Percentiles rank a stretch among this genome's conserved stretches.
Evolutionary conservation across 2,888 invertebrate genomes (phyloP).

Genomic region (Leptopterna dolabrata): DNA sequence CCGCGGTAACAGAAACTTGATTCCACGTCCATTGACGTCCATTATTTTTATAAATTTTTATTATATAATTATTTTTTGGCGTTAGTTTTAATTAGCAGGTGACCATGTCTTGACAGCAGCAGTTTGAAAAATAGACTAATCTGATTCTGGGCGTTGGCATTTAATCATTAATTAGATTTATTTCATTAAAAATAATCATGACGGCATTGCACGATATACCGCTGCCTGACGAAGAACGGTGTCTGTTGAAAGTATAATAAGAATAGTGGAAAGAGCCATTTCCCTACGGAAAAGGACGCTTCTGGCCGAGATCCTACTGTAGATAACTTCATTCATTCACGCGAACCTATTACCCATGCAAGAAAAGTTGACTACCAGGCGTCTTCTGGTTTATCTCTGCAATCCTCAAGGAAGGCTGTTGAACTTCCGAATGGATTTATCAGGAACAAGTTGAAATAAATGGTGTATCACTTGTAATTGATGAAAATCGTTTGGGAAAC

Average conservation of each 20-base stretch:
- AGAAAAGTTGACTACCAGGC: constrained; percentile 19
- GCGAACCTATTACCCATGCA: constrained; percentile 22
- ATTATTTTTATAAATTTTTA: too few relatives aligned
- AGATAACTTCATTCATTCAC: constrained; percentile 27
- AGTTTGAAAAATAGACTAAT: too few relatives aligned
- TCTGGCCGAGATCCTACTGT: background rate
- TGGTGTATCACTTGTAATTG: background rate
- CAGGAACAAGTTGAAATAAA: background rate
- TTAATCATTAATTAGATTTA: background rate
- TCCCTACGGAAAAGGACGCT: constrained; percentile 15
- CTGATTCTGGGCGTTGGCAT: background rate
- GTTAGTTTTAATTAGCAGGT: too few relatives aligned
- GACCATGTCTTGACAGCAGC: too few relatives aligned
- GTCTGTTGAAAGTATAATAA: background rate
- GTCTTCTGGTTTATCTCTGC: background rate
- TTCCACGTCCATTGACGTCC: too few relatives aligned
- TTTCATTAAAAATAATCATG: background rate
- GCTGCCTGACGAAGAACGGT: background rate
- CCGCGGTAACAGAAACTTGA: too few relatives aligned
- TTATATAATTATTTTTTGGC: too few relatives aligned
- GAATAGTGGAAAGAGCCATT: constrained; percentile 13
- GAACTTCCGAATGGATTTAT: constrained; percentile 3
- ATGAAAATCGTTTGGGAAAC: background rate
- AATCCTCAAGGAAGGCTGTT: background rate
- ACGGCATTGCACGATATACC: background rate